Base-by-base conservation (phyloP, 2,113 vertebrate species). In the Ophiodon elongatus region DNA sequence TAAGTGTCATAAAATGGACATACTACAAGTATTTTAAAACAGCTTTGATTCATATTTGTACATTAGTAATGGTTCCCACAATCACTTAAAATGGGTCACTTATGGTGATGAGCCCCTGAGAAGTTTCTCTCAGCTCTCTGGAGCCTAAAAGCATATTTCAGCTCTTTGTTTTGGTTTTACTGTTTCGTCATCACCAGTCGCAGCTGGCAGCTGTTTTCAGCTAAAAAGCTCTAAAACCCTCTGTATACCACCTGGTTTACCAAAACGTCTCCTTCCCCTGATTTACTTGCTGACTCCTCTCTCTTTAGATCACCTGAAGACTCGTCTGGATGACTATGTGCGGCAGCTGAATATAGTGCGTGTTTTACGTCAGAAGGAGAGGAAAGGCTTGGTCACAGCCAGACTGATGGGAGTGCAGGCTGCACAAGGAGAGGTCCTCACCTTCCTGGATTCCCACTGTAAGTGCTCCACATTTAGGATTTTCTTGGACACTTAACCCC, bases 401-500 rank as follows among this genome's bases (percentile, higher is more conserved):
- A 93, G 97, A 52, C 94, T 97, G 73, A 87, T 97, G 83, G 97
- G 97, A 23, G 96, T 94, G 69, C 91, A 88, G 2, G 91, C 94
- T 88, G 96, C 97, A 2, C 93, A 77, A 2, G 96, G 95, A 0
- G 94, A 98, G 27, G 96, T 96, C 76, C 96, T 97, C 54, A 97
- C 96, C 21, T 98, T 97, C 94, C 89, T 96, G 75, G 96, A 96
- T 39, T 95, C 96, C 31, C 97, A 97, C 92, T 98, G 97, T 98
- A 94, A 15, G 86, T 66, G 52, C 29, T 11, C 4, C 67, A 47
- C 25, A 25, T 65, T 33, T 29, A 54, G 52, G 19, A n/a, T n/a
- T n/a, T n/a, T n/a, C n/a, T n/a, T n/a, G n/a, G n/a, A n/a, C n/a
- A n/a, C n/a, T n/a, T n/a, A n/a, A n/a, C n/a, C n/a, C n/a, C n/a